These are phyloP conservation scores for Crax fasciolata DNA, from an alignment of 2,797 vertebrate species.

Conservation along the genomic window DNA sequence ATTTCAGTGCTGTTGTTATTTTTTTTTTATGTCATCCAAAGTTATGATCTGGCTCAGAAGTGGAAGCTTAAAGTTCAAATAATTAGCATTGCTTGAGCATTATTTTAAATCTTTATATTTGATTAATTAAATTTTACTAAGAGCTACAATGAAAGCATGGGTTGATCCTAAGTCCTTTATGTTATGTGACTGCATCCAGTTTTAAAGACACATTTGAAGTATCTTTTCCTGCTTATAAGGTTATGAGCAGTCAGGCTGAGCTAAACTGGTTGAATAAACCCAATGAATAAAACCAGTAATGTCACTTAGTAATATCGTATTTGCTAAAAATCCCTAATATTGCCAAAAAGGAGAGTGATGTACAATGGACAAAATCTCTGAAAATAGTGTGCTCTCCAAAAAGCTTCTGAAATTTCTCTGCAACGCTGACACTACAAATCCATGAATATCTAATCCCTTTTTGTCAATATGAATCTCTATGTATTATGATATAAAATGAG, in stretches of 20 bases:
- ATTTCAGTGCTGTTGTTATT: neutral
- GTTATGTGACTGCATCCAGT: neutral
- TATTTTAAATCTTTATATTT: neutral
- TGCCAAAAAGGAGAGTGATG: neutral
- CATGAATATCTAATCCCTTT: neutral
- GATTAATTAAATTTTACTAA: neutral
- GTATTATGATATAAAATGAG: neutral
- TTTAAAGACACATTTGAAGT: neutral
- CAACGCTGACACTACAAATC: neutral
- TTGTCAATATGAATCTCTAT: slow-evolving; percentile 49
- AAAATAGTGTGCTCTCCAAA: neutral
- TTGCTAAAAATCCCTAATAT: neutral
- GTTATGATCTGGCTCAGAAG: neutral
- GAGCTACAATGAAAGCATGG: neutral
- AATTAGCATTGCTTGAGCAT: neutral
- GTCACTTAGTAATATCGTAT: neutral
- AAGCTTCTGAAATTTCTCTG: slow-evolving; percentile 1
- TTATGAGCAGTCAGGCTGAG: neutral
- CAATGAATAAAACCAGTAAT: slow-evolving; percentile 6
- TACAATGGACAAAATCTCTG: neutral
- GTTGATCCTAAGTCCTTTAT: neutral
- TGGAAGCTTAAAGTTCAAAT: neutral
- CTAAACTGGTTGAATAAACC: neutral
- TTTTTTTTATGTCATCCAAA: neutral
- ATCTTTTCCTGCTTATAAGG: neutral